Base-by-base conservation (phyloP, 1,140 invertebrate genomes). In the Cotesia vestalis region DNA sequence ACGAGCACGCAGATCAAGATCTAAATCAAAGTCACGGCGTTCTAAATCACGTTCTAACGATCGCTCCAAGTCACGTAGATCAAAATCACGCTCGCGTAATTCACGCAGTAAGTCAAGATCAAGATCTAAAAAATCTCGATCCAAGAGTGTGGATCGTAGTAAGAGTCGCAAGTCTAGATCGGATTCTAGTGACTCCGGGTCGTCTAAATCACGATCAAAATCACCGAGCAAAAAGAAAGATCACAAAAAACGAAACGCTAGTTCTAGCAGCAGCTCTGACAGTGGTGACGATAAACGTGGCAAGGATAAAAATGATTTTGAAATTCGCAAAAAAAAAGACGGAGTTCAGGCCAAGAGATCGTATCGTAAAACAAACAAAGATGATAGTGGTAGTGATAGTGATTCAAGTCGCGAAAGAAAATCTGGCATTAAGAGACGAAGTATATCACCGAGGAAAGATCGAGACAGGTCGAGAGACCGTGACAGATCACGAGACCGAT, bases 311-410 rank as follows among this genome's bases (percentile, higher is more conserved):
- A 89, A 89, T 36, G 89, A 91, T 75, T 93, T 93, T 80, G 92
- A 93, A 79, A 91, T 93, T 72, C 86, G 89, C 4, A 92, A 91
- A 75, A 94, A 93, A 76, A 93, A 94, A 78, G 90, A 93, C 73
- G 93, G 92, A 61, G 90, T 94, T 6, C 93, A 94, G 79, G 93
- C 93, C 53, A 94, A 94, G 76, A 87, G 95, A 34, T 94, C 96
- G 66, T 96, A 96, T 79, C 89, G 95, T 8, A 90, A 89, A 62
- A 95, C 94, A 63, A 95, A 95, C 79, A 93, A 94, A 57, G 92
- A 94, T 75, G 92, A 90, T 61, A 94, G 91, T 76, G 88, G 85
- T 38, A 88, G 87, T 46, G 88, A 87, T 20, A 89, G 85, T 73
- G 88, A 89, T 51, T 88, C 88, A 0, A 88, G 88, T 53, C 77